Evolutionary conservation across 30 jellyfish, hydroid and myxozoan species (phyloP).

Genomic region (Aurelia sp.): DNA sequence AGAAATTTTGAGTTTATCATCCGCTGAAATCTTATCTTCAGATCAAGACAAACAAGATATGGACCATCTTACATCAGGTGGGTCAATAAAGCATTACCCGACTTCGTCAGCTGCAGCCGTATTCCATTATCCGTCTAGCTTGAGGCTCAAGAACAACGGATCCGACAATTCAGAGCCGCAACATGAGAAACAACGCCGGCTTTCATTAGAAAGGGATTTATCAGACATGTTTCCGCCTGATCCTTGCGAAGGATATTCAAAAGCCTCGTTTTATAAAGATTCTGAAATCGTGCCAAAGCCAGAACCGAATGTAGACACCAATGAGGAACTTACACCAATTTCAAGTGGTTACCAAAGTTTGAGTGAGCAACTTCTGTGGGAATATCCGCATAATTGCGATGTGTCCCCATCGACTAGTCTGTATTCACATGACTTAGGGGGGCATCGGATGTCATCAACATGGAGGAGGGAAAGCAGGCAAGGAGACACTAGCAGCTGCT

Average conservation of each 20-base stretch:
- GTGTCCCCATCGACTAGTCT: slow-evolving; percentile 85
- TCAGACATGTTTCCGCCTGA: slow-evolving; percentile 58
- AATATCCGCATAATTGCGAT: slow-evolving; percentile 70
- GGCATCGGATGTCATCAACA: slow-evolving; percentile 14
- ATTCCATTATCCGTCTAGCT: slow-evolving; percentile 53
- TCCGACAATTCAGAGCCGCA: not conserved
- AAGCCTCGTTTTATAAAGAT: slow-evolving; percentile 50
- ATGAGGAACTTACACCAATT: slow-evolving; percentile 37
- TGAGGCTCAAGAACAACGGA: slow-evolving; percentile 38
- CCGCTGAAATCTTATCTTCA: slow-evolving; percentile 76
- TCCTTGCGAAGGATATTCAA: slow-evolving; percentile 38
- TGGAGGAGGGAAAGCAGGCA: slow-evolving; percentile 64
- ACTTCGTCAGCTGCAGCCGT: slow-evolving; percentile 41
- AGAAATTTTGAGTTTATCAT: slow-evolving; percentile 64
- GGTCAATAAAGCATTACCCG: slow-evolving; percentile 10
- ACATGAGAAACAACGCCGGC: slow-evolving; percentile 37
- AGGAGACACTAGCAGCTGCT: slow-evolving; percentile 14
- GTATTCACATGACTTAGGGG: slow-evolving; percentile 58
- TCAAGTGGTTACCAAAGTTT: slow-evolving; percentile 44
- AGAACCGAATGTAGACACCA: slow-evolving; percentile 18
- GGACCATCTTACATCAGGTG: not conserved
- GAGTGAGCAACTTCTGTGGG: slow-evolving; percentile 78
- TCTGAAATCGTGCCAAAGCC: slow-evolving; percentile 29
- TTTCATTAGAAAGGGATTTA: slow-evolving; percentile 50
- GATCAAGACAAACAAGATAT: slow-evolving; percentile 38